A percentile compares a stretch with the other conserved stretches of the same genome.
Conservation (phyloP, 1,140 invertebrate genomes). For the Meloidogyne floridensis region DNA sequence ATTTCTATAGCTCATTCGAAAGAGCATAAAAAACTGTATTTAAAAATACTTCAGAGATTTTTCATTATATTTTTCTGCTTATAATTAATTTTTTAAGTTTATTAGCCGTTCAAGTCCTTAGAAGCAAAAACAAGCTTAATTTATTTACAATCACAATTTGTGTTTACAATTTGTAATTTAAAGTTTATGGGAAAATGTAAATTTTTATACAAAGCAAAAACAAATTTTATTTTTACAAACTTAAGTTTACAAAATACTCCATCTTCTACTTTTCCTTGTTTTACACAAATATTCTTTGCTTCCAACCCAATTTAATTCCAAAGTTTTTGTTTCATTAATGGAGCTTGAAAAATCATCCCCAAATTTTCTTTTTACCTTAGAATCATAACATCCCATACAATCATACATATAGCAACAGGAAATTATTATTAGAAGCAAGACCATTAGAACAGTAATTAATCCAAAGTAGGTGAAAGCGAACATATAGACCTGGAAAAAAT, state of each 20-base stretch:
- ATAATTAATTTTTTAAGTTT: too few species aligned
- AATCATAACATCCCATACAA: conserved; percentile 27
- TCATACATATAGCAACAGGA: conserved; percentile 32
- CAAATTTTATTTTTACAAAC: neutral
- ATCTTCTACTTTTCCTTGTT: conserved; percentile 1
- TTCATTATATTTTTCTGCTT: too few species aligned
- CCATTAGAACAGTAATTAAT: conserved; percentile 26
- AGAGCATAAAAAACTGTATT: too few species aligned
- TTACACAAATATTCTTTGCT: neutral
- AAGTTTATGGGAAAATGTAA: too few species aligned
- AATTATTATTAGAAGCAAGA: conserved; percentile 7
- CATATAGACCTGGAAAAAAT: conserved; percentile 19
- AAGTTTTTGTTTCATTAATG: neutral
- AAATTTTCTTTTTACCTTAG: neutral
- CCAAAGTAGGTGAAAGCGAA: conserved; percentile 31
- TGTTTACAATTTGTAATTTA: too few species aligned
- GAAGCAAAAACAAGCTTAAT: too few species aligned
- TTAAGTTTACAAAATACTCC: neutral
- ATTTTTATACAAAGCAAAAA: too few species aligned
- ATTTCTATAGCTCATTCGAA: too few species aligned
- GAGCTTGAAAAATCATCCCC: neutral
- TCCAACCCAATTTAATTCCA: conserved; percentile 6
- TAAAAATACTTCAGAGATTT: too few species aligned
- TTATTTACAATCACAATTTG: too few species aligned
- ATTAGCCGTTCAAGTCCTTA: too few species aligned